phyloP scores from a whole-genome alignment of 2,888 invertebrate genomes.

The Uloborus plumipes region DNA sequence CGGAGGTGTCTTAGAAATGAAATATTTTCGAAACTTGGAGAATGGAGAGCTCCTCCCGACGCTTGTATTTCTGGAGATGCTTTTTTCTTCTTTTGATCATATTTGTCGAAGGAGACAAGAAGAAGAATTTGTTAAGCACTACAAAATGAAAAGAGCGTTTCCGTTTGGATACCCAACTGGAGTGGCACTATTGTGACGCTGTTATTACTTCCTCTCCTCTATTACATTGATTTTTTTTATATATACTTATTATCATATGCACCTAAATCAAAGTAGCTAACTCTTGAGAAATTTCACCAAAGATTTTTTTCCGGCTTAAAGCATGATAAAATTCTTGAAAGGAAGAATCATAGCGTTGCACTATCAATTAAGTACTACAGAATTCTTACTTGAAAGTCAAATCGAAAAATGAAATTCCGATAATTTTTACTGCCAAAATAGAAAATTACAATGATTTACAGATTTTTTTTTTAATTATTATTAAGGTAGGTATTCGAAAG shows the following conservation, averaged over 20 bases:
- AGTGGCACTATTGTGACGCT: constrained; percentile 16
- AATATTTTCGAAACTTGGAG: constrained; percentile 40
- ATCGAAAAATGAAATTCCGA: too few relatives aligned
- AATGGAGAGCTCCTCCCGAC: constrained; percentile 18
- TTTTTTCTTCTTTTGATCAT: constrained; percentile 22
- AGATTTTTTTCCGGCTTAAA: neutral
- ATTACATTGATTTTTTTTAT: constrained; percentile 16
- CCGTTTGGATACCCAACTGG: constrained; percentile 24
- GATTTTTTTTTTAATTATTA: too few relatives aligned
- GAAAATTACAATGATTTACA: too few relatives aligned
- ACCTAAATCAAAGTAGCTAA: constrained; percentile 18
- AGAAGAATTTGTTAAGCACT: constrained; percentile 53
- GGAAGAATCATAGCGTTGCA: neutral
- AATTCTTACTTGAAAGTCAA: too few relatives aligned
- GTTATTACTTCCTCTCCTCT: constrained; percentile 35
- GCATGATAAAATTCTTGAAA: neutral
- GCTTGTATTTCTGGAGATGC: constrained; percentile 48
- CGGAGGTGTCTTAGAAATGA: constrained; percentile 28
- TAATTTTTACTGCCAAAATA: too few relatives aligned
- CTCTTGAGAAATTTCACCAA: neutral
- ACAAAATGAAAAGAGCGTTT: constrained; percentile 36
- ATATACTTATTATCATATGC: constrained; percentile 33
- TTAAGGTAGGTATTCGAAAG: too few relatives aligned
- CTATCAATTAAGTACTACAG: too few relatives aligned
- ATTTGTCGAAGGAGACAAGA: constrained; percentile 47